Evolutionary conservation across 2,888 invertebrate genomes (phyloP).

Genomic region (Melanostoma scalare): DNA sequence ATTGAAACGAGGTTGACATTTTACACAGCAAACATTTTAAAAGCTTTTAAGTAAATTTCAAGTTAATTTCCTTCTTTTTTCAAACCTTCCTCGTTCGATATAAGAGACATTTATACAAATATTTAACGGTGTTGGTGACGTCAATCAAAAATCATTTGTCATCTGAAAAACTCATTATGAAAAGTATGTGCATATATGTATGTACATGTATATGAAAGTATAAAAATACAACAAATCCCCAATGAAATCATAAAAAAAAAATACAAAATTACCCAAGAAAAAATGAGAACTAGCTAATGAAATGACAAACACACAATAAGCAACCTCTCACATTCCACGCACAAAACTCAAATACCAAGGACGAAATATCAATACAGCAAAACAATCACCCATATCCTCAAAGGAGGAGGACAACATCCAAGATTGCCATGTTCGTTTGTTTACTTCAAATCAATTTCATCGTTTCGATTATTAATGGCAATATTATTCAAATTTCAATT

Average conservation of each 20-base stretch:
- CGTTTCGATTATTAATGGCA: slow-evolving; percentile 72
- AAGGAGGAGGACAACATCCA: slow-evolving; percentile 25
- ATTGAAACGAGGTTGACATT: too few relatives aligned
- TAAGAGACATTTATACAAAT: not conserved
- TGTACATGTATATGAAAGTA: too few relatives aligned
- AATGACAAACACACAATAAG: slow-evolving; percentile 38
- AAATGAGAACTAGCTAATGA: slow-evolving; percentile 39
- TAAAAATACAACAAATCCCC: slow-evolving; percentile 22
- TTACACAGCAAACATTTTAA: too few relatives aligned
- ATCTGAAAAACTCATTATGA: slow-evolving; percentile 34
- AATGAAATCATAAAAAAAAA: slow-evolving; percentile 62
- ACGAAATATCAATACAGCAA: slow-evolving; percentile 13
- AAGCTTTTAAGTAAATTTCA: not conserved
- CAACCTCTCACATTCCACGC: slow-evolving; percentile 20
- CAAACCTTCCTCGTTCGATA: not conserved
- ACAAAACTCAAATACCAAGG: slow-evolving; percentile 15
- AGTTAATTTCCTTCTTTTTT: not conserved
- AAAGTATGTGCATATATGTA: slow-evolving; percentile 1
- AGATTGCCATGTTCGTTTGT: slow-evolving; percentile 64
- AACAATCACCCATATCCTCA: too few relatives aligned
- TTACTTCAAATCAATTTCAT: slow-evolving; percentile 68
- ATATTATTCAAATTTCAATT: slow-evolving; percentile 71
- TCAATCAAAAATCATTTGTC: slow-evolving; percentile 62
- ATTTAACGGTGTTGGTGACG: slow-evolving; percentile 40
- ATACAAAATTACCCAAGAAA: slow-evolving; percentile 18